Evolutionary conservation across 1,140 invertebrate species (phyloP).

Genomic region (Cheumatopsyche charites): DNA sequence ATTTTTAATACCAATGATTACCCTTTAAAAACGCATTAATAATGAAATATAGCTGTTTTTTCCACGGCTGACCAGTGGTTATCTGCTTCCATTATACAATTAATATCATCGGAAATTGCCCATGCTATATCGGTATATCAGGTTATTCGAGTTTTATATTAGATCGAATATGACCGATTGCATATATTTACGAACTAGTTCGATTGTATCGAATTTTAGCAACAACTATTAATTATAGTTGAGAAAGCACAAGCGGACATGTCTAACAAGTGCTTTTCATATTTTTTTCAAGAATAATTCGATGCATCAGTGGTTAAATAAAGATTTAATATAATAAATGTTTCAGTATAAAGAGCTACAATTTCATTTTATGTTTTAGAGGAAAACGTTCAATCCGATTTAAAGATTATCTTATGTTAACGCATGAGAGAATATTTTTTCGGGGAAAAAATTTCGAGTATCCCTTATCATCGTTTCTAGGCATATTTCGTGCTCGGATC

Average conservation of each 20-base stretch:
- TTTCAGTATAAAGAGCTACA: too few species aligned
- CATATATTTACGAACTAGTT: background rate
- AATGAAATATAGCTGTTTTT: background rate
- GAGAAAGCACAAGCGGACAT: background rate
- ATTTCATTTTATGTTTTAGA: too few species aligned
- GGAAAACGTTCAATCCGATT: too few species aligned
- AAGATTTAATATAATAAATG: too few species aligned
- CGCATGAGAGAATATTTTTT: conserved; percentile 10
- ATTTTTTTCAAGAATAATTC: too few species aligned
- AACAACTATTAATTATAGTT: conserved; percentile 13
- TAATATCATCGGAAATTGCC: background rate
- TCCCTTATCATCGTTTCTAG: conserved; percentile 21
- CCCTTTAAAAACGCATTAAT: background rate
- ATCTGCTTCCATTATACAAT: background rate
- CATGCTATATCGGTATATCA: conserved; percentile 1
- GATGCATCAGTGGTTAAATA: too few species aligned
- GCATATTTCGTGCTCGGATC: background rate
- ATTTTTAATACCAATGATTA: background rate
- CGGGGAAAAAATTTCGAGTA: background rate
- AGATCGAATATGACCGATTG: conserved; percentile 11
- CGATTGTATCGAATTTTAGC: background rate
- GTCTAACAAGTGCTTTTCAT: too few species aligned
- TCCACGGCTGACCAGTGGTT: too few species aligned
- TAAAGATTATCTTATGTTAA: conserved; percentile 19
- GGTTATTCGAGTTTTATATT: conserved; percentile 16